Base-by-base conservation (phyloP, 92 coral and sea anemone genomes). In the Pocillopora meandrina region DNA sequence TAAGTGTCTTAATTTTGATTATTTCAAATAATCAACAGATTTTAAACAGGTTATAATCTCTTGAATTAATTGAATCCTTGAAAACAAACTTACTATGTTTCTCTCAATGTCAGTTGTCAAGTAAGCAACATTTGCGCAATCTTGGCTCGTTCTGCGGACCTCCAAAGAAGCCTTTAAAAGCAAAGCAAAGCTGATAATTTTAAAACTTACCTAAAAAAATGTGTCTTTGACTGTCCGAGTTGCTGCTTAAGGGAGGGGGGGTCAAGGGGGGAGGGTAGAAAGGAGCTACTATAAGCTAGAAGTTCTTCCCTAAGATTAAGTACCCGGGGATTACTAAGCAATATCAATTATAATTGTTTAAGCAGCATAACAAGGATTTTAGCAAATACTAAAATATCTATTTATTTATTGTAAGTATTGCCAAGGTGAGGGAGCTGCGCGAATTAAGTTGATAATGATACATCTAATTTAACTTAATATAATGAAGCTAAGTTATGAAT, bases 361-460 rank as follows among this genome's bases (percentile, higher is more conserved):
- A 74, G 31, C 33, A 42, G 19, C 8, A 23, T 33, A 23, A 19
- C 12, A 57, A 10, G 26, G 10, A 57, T 56, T 52, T 75, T 11
- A 47, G 12, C 17, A 11, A 52, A 56, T 33, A 59, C 56, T 9
- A 33, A 59, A 55, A 68, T 76, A 35, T 49, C 2, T 79, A 65
- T 79, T 55, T 65, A 65, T 64, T 49, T 79, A 31, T 10, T 79
- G 74, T 36, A 33, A 3, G 74, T 34, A 70, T 49, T 36, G 19
- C 35, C 35, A 55, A 18, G 83, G 11, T 0, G 63, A 34, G 70
- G 13, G 20, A 17, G 34, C 55, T 15, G 80, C 68, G 17, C 52
- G 15, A n/a, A 63, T 58, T 15, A 65, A 79, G 33, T 79, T 26
- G 12, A 66, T 23, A 66, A 42, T 3, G 0, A 7, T 42, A 42